A percentile compares a stretch with the other conserved stretches of the same genome.
phyloP scores from a whole-genome alignment of 2,797 vertebrate species.

The Lindbergichthys nudifrons region DNA sequence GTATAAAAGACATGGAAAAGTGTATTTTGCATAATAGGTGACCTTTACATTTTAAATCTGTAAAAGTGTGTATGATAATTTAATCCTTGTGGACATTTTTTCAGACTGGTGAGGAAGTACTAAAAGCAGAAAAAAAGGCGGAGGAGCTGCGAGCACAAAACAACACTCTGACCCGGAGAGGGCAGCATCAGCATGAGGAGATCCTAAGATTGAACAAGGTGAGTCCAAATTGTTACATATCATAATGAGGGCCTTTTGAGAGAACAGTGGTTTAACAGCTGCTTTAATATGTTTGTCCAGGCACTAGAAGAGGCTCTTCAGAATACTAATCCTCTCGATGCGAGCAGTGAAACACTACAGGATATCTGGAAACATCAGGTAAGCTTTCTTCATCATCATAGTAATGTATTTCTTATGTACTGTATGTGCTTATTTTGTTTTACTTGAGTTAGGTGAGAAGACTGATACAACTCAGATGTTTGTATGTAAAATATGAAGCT shows the following conservation, averaged over 20 bases:
- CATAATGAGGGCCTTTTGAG: neutral
- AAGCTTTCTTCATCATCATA: neutral
- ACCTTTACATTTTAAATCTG: neutral
- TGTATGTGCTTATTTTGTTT: neutral
- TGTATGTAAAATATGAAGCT: neutral
- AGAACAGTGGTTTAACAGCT: neutral
- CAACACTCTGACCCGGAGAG: slow-evolving; percentile 55
- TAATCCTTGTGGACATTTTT: neutral
- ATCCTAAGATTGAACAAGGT: slow-evolving; percentile 78
- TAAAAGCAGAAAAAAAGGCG: slow-evolving; percentile 51
- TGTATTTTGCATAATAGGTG: no score
- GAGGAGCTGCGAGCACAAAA: slow-evolving; percentile 61
- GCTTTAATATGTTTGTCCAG: slow-evolving; percentile 38
- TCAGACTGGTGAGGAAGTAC: slow-evolving; percentile 44
- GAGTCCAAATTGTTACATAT: neutral
- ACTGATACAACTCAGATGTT: neutral
- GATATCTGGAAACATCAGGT: slow-evolving; percentile 81
- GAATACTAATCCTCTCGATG: neutral
- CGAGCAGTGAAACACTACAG: slow-evolving; percentile 43
- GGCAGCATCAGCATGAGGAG: slow-evolving; percentile 70
- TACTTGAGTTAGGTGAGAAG: neutral
- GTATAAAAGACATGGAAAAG: no score
- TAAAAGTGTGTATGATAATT: neutral
- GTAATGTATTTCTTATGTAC: no score
- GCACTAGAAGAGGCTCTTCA: slow-evolving; percentile 60